A percentile compares a stretch with the other conserved stretches of the same genome.
Conservation (phyloP, 2,888 invertebrate species). For the Nipponacmea schrenckii region DNA sequence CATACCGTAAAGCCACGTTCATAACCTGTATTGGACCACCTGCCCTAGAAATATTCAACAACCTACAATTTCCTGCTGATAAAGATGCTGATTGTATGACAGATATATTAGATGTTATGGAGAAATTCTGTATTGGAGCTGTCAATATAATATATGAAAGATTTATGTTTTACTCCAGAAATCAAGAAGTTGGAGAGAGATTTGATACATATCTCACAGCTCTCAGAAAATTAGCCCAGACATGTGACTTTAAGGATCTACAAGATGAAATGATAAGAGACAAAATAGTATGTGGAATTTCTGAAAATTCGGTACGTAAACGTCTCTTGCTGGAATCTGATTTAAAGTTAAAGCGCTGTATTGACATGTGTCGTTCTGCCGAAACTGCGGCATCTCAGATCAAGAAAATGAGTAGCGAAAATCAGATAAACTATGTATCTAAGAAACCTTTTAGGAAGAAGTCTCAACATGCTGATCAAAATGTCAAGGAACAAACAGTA, state of each 20-base stretch:
- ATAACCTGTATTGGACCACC: constrained; percentile 24
- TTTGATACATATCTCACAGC: constrained; percentile 14
- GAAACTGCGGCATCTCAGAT: neutral
- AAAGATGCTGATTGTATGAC: neutral
- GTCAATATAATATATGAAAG: constrained; percentile 17
- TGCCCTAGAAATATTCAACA: constrained; percentile 22
- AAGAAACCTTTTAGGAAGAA: too few species aligned
- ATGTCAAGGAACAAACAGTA: too few species aligned
- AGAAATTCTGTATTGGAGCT: constrained; percentile 14
- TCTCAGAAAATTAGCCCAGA: constrained; percentile 7
- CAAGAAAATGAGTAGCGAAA: neutral
- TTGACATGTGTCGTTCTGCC: constrained; percentile 2
- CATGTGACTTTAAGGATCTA: constrained; percentile 13
- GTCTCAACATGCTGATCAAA: too few species aligned
- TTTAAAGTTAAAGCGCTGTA: neutral
- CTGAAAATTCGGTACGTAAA: neutral
- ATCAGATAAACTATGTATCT: too few species aligned
- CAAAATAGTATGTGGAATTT: constrained; percentile 8
- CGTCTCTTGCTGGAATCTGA: constrained; percentile 1
- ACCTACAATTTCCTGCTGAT: constrained; percentile 13
- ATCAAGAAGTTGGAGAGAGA: constrained; percentile 13
- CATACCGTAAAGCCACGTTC: constrained; percentile 20
- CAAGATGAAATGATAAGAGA: constrained; percentile 15
- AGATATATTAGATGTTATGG: constrained; percentile 9
- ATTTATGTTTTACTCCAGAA: constrained; percentile 14